phyloP scores from a whole-genome alignment of 2,888 invertebrate genomes.

The Acronicta alni region DNA sequence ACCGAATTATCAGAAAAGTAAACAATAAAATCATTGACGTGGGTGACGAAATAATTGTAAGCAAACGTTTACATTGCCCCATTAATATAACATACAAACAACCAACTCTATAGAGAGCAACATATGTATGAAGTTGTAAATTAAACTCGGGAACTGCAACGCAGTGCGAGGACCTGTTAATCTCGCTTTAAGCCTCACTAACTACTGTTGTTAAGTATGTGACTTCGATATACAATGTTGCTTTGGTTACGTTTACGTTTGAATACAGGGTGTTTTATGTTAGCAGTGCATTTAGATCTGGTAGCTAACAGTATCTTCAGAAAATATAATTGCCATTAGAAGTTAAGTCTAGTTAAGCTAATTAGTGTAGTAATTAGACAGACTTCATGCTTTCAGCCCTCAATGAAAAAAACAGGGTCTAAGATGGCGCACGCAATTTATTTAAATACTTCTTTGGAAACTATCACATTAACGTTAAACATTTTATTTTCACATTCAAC shows the following conservation, averaged over 20 bases:
- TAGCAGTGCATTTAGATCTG: not conserved
- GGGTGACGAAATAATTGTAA: constrained; percentile 18
- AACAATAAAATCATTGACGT: constrained; percentile 22
- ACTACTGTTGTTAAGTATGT: constrained; percentile 56
- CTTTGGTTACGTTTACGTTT: constrained; percentile 24
- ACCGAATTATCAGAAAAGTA: constrained; percentile 17
- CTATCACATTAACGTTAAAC: too few species aligned
- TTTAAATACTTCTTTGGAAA: too few species aligned
- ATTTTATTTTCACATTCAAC: too few species aligned
- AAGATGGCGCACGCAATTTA: too few species aligned
- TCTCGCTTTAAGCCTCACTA: constrained; percentile 57
- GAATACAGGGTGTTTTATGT: constrained; percentile 14
- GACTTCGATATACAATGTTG: constrained; percentile 52
- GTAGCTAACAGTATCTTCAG: not conserved
- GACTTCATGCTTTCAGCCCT: too few species aligned
- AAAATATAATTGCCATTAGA: too few species aligned
- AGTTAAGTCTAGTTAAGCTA: too few species aligned
- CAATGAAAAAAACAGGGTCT: too few species aligned
- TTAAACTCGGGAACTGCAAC: constrained; percentile 59
- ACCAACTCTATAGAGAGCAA: constrained; percentile 30
- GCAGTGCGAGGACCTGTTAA: constrained; percentile 60
- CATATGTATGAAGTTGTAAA: constrained; percentile 59
- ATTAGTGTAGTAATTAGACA: too few species aligned
- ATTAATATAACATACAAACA: constrained; percentile 31
- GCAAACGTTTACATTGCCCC: constrained; percentile 29